A percentile compares a stretch with the other conserved stretches of the same genome.
Conservation (phyloP, 2,888 invertebrate genomes). For the Drosophila antonietae region DNA sequence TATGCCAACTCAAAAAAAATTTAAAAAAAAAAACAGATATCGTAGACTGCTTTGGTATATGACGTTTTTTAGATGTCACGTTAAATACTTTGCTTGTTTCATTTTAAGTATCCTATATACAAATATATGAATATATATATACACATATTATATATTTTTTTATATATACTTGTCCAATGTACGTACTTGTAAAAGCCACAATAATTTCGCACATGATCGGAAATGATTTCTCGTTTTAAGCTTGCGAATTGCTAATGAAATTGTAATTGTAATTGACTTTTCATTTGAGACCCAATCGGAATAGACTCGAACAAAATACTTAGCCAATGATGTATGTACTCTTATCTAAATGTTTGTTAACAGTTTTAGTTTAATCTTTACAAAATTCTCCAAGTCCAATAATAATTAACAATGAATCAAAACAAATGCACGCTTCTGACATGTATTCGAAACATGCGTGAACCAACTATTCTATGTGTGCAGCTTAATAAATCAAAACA, state of each 20-base stretch:
- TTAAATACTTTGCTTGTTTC: constrained; percentile 50
- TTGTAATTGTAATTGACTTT: constrained; percentile 8
- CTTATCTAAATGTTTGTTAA: constrained; percentile 22
- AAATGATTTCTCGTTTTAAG: constrained; percentile 3
- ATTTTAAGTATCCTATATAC: constrained; percentile 36
- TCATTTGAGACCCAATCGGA: constrained; percentile 4
- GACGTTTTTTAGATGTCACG: constrained; percentile 20
- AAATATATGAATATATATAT: constrained; percentile 30
- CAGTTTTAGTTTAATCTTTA: constrained; percentile 23
- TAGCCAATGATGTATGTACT: constrained; percentile 21
- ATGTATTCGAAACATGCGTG: constrained; percentile 35
- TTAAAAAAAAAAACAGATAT: constrained; percentile 31
- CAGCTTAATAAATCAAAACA: constrained; percentile 47
- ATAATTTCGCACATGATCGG: constrained; percentile 49
- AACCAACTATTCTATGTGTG: constrained; percentile 21
- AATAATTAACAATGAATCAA: neutral
- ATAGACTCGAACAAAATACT: neutral
- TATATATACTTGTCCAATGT: constrained; percentile 45
- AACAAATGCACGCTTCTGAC: constrained; percentile 24
- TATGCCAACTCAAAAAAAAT: constrained; percentile 30
- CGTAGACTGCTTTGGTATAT: constrained; percentile 60
- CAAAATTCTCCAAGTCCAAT: constrained; percentile 26
- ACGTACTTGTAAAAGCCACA: constrained; percentile 42
- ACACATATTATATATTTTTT: constrained; percentile 42
- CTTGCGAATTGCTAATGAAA: constrained; percentile 5